Conservation (phyloP, 2,797 vertebrate species). For the Phataginus tricuspis region DNA sequence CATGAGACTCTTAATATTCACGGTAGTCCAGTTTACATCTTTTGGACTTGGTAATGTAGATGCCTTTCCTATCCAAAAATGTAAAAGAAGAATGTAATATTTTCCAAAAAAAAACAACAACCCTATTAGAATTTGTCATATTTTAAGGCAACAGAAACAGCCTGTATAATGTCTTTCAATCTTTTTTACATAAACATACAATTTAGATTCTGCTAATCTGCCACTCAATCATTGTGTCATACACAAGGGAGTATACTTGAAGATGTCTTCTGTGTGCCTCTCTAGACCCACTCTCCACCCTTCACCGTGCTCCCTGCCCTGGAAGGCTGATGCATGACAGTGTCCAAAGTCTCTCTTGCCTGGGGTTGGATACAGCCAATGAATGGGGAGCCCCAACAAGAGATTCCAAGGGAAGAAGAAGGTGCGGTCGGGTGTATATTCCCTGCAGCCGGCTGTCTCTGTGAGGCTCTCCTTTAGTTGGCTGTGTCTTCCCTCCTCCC, state of each 20-base stretch:
- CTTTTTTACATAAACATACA: constrained; percentile 33
- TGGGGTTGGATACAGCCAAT: not conserved
- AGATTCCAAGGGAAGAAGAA: not conserved
- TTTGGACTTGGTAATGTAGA: constrained; percentile 7
- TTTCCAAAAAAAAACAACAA: not conserved
- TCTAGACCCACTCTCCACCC: not conserved
- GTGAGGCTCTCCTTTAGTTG: no score
- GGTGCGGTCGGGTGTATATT: not conserved
- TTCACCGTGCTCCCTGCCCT: not conserved
- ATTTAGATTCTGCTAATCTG: not conserved
- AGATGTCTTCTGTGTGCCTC: not conserved
- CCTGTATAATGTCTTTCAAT: not conserved
- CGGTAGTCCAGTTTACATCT: not conserved
- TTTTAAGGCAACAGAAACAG: not conserved
- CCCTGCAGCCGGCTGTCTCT: not conserved
- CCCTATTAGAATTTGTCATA: not conserved
- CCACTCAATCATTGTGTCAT: constrained; percentile 7
- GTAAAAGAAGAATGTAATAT: not conserved
- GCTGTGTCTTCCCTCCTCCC: not conserved
- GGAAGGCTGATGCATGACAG: not conserved
- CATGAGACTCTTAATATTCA: not conserved
- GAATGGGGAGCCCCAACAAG: no score
- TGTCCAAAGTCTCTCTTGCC: not conserved
- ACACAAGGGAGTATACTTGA: not conserved
- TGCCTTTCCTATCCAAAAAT: constrained; percentile 15